A percentile compares a stretch with the other conserved stretches of the same genome.
These are phyloP conservation scores for Ptilorrhoa leucosticta DNA, from an alignment of 2,113 vertebrate genomes.

Conservation along the genomic window DNA sequence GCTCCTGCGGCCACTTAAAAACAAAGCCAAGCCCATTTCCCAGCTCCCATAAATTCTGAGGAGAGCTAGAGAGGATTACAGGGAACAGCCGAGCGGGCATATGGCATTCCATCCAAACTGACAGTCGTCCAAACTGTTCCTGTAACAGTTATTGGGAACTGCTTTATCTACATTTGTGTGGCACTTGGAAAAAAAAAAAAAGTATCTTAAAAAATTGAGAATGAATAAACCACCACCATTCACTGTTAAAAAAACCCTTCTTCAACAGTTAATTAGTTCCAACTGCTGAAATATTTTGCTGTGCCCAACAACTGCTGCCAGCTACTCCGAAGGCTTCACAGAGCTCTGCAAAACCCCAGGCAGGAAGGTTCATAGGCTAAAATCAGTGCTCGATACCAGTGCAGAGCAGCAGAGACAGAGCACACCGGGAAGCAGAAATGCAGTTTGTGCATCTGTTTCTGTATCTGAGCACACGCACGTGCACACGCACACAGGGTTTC, in stretches of 20 bases:
- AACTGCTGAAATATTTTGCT: neutral
- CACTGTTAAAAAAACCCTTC: neutral
- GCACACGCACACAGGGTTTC: neutral
- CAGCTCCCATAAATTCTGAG: fast-evolving
- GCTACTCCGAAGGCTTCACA: neutral
- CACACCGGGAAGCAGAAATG: fast-evolving
- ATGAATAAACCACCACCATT: neutral
- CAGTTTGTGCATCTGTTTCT: fast-evolving
- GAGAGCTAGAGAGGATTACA: neutral
- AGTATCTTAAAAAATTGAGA: fast-evolving
- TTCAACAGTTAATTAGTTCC: neutral
- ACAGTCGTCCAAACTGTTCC: neutral
- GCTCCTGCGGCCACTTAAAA: neutral
- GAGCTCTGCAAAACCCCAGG: neutral
- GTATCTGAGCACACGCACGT: fast-evolving
- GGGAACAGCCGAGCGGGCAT: neutral
- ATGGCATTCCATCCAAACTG: neutral
- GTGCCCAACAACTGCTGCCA: neutral
- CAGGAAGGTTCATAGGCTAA: fast-evolving
- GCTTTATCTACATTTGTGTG: neutral
- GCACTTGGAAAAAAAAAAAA: no score
- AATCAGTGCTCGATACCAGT: neutral
- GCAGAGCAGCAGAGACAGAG: neutral
- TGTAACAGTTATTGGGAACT: neutral
- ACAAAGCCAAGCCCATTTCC: neutral